Evolutionary conservation across 2,113 vertebrate species (phyloP), one percentile per base, ranked within the genome.

Genomic region (Lepisosteus osseus): DNA sequence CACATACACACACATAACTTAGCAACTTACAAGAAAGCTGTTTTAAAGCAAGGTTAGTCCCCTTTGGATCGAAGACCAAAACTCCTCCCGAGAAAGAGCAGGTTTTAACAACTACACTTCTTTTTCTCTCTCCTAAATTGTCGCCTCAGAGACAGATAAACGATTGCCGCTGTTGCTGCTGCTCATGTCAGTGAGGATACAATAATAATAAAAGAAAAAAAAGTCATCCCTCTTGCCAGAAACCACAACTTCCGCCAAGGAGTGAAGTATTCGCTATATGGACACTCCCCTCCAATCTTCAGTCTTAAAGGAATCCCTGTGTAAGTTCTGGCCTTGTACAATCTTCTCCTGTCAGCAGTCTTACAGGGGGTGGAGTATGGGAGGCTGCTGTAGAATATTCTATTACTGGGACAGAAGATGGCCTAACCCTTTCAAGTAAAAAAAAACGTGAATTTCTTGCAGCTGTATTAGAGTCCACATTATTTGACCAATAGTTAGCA

Each of bases 401-500:
- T 40, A 51, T 68, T 40, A 72, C 69, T 51, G 14, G 11, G 6
- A 54, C 1, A 55, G 5, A 54, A 13, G 43, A 13, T 57, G 13
- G 9, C 54, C 6, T 14, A 0, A 0, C 66, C 78, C 70, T 72
- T 15, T 40, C 56, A 29, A 57, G 56, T 56, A 6, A 12, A 69
- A 55, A 56, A 29, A 15, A 7, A 47, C 41, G 6, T 3, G 69
- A 76, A 65, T 3, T 29, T 66, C 74, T 74, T 72, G 77, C 55
- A 82, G 77, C 73, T 77, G 78, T 42, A 66, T 40, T 47, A 0
- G 61, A 41, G 56, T 0, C 54, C 57, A 76, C 11, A 72, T 54
- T 69, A 79, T 71, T 70, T 76, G 77, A 79, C 72, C 73, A 70
- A 85, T 29, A 64, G 62, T 78, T 59, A 70, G 0, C 1, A 3